Base-by-base conservation (phyloP, 23 tunicate genomes). In the Trididemnum miniatum region DNA sequence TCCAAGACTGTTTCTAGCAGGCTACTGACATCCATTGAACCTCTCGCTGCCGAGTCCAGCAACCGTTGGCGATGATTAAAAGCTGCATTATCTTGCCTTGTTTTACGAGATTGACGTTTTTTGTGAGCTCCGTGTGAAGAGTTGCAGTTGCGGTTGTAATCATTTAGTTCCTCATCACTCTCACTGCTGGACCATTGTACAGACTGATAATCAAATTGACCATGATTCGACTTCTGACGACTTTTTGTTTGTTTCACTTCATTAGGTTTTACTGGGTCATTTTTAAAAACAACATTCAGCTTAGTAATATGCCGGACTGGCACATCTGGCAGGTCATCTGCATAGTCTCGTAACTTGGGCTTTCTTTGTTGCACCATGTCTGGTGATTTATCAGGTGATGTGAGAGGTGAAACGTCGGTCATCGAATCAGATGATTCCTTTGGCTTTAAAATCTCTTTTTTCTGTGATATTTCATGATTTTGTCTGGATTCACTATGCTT, bases 1-100 rank as follows among this genome's bases (percentile, higher is more conserved):
- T 86, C 97, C 52, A 92, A 51, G 2, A 92, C 92, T 25, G 90
- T 89, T 87, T 92, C 97, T 26, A 92, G 71, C 1, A 92, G 63
- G 31, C 79, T 84, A 63, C 89, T 78, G 4, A 92, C 44, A 32
- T 92, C 97, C 92, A 79, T 87, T 20, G 91, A 83, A 7, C 83
- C 86, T 62, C 73, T 63, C 9, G 91, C 97, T 24, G 97, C 83
- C 26, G 89, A 83, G 82, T 85, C 90, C 63, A 91, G 50, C 20
- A 91, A 49, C 29, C 97, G 72, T 71, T 84, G 69, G 24, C 97
- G 63, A 82, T 91, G 97, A 69, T 77, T 63, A 29, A 39, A 31
- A 26, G 81, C 35, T 28, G 97, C 90, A 77, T 12, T 2, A 15
- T 77, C 66, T n/a, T 54, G 67, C 31, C 82, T 28, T 12, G 37